phyloP scores from a whole-genome alignment of 2,113 vertebrate genomes.

The Pelmatolapia mariae region DNA sequence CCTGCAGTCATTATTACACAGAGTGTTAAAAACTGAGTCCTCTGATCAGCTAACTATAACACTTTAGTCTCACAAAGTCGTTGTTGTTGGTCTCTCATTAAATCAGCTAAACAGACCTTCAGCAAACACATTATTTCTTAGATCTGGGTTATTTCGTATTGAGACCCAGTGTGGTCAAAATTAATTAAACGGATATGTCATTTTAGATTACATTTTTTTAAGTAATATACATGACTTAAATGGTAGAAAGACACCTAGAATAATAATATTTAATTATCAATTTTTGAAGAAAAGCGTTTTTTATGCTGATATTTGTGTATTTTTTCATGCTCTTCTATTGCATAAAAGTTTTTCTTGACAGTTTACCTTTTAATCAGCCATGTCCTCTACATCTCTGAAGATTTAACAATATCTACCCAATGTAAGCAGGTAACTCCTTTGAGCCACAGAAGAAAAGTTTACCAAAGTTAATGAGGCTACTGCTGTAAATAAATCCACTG shows the following conservation, averaged over 20 bases:
- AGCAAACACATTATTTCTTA: fast-evolving
- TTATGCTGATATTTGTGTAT: neutral
- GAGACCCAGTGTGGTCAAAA: neutral
- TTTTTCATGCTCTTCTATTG: neutral
- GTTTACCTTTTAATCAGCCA: neutral
- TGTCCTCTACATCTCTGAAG: neutral
- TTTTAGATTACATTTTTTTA: neutral
- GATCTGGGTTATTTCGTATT: fast-evolving
- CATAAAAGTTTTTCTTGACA: neutral
- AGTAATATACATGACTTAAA: neutral
- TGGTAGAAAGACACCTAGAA: fast-evolving
- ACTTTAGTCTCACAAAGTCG: neutral
- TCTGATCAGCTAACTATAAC: neutral
- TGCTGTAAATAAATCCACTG: neutral
- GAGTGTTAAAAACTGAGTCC: neutral
- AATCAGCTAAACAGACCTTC: neutral
- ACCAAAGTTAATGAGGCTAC: neutral
- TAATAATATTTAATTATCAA: neutral
- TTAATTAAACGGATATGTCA: neutral
- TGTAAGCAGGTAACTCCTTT: fast-evolving
- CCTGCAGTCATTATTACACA: neutral
- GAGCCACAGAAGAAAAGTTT: neutral
- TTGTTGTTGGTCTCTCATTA: fast-evolving
- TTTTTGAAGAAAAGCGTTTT: neutral
- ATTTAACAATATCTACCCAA: neutral